A percentile compares a stretch with the other conserved stretches of the same genome.
Conservation (phyloP, 2,113 vertebrate genomes). For the Capra hircus region DNA sequence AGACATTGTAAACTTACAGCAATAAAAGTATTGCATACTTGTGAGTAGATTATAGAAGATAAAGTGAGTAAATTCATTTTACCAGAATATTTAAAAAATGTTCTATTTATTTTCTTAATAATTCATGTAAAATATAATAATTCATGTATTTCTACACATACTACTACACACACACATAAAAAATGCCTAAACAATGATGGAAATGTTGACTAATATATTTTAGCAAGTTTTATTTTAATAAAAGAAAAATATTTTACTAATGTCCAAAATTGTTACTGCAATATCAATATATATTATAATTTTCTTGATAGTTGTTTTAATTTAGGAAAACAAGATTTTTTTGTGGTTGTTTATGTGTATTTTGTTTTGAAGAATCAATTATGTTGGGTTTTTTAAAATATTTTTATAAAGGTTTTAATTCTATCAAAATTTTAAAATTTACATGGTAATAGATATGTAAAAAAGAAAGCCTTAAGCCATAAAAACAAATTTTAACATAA, state of each 20-base stretch:
- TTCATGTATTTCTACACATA: background rate
- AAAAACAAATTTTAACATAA: background rate
- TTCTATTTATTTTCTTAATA: background rate
- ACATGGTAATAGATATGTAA: background rate
- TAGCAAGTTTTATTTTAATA: background rate
- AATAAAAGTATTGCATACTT: background rate
- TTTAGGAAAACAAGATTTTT: background rate
- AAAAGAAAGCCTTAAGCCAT: background rate
- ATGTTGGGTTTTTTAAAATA: background rate
- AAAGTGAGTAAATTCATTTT: background rate
- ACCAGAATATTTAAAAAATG: background rate
- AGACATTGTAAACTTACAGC: background rate
- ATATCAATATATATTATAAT: background rate
- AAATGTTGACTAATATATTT: background rate
- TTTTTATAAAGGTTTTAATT: background rate
- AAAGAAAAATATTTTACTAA: constrained; percentile 15
- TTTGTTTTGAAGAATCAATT: constrained; percentile 27
- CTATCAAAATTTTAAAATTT: background rate
- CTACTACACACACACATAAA: background rate
- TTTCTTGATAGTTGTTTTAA: background rate
- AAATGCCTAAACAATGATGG: background rate
- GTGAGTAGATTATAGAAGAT: background rate
- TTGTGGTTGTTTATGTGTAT: background rate
- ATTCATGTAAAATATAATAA: background rate
- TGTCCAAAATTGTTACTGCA: background rate